A percentile compares a stretch with the other conserved stretches of the same genome.
Conservation (phyloP, 2,888 invertebrate species). For the Iphiclides podalirius region DNA sequence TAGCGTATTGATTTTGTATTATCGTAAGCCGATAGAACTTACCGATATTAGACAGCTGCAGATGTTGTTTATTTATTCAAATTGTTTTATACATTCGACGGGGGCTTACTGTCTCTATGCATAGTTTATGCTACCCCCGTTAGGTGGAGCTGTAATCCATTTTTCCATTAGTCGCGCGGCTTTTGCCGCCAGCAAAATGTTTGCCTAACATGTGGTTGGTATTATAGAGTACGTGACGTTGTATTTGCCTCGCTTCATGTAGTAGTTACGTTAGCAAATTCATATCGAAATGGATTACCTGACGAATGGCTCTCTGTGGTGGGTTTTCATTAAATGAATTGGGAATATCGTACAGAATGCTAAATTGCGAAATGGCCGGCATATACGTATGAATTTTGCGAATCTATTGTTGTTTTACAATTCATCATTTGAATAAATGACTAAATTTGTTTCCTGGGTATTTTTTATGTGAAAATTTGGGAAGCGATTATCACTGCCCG, state of each 20-base stretch:
- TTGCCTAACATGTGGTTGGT: slow-evolving; percentile 1
- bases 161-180: slow-evolving; percentile 24
- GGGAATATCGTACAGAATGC: neutral
- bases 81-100: slow-evolving; percentile 34
- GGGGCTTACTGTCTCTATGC: slow-evolving; percentile 32
- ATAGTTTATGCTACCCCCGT: slow-evolving; percentile 32
- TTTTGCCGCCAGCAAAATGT: slow-evolving; percentile 21
- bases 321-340: slow-evolving; percentile 8
- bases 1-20: slow-evolving; percentile 75
- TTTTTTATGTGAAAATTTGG: too few relatives aligned
- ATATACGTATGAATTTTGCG: neutral
- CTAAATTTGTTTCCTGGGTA: too few relatives aligned
- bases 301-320: slow-evolving; percentile 1
- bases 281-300: slow-evolving; percentile 16
- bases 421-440: too few relatives aligned
- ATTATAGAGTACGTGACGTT: slow-evolving; percentile 7
- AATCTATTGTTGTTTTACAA: neutral
- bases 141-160: slow-evolving; percentile 26
- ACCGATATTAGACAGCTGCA: slow-evolving; percentile 53
- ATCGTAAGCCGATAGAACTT: slow-evolving; percentile 57
- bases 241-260: slow-evolving; percentile 10
- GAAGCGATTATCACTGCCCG: too few relatives aligned
- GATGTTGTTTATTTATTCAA: slow-evolving; percentile 56
- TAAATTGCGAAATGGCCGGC: neutral
- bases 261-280: slow-evolving; percentile 21